Evolutionary conservation across 2,888 invertebrate genomes (phyloP).

Genomic region (Ectemnius cavifrons): DNA sequence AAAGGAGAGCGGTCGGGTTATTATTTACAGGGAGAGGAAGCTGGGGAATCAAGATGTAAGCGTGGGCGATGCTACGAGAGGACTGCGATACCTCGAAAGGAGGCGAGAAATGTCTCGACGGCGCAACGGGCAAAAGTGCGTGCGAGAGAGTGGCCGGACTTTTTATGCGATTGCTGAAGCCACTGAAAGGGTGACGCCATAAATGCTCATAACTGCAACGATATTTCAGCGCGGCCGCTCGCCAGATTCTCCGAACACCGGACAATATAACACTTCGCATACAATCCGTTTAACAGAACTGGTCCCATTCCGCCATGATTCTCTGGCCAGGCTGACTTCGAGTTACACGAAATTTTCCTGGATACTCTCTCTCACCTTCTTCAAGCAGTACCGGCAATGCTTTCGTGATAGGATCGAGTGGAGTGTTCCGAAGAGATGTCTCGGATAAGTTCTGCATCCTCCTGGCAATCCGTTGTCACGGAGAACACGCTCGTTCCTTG

Average conservation of each 20-base stretch:
- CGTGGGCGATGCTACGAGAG: conserved; percentile 62
- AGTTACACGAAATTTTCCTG: no score
- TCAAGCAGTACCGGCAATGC: no score
- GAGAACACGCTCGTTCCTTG: conserved; percentile 14
- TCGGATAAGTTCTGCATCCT: conserved; percentile 3
- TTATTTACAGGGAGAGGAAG: conserved; percentile 67
- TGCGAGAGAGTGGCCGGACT: background rate
- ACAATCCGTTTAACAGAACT: background rate
- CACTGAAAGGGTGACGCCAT: conserved; percentile 18
- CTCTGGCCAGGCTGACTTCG: no score
- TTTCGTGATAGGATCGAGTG: background rate
- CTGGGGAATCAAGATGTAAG: conserved; percentile 72
- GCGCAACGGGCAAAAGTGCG: conserved; percentile 19
- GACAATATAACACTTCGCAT: conserved; percentile 12
- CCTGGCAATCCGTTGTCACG: conserved; percentile 1
- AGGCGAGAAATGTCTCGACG: conserved; percentile 35
- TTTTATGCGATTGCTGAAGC: conserved; percentile 13
- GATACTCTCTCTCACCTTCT: no score
- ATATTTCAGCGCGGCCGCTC: background rate
- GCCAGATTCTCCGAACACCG: background rate
- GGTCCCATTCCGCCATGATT: no score
- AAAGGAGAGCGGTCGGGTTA: conserved; percentile 45
- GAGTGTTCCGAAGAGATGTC: background rate
- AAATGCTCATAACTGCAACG: conserved; percentile 32
- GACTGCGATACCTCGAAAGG: conserved; percentile 36